A percentile compares a stretch with the other conserved stretches of the same genome.
Conservation (phyloP, 2,797 vertebrate species). For the Pangasius larnaudii region DNA sequence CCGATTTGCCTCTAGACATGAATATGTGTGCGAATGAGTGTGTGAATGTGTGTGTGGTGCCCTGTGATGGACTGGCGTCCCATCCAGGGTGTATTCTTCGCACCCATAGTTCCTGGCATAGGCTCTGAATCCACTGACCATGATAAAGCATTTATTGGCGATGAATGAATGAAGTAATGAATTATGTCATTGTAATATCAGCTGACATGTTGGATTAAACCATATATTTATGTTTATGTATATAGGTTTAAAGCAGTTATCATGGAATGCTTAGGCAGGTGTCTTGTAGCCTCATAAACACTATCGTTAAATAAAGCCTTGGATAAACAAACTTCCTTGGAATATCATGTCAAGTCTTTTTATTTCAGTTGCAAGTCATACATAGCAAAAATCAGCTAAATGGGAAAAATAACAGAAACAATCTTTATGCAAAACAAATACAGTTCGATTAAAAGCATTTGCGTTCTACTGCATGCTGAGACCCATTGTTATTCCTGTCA, state of each 20-base stretch:
- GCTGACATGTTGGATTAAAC: background rate
- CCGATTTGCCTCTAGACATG: background rate
- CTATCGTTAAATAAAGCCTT: background rate
- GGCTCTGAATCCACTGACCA: background rate
- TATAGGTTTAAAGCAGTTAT: background rate
- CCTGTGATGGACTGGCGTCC: background rate
- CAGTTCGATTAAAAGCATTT: conserved; percentile 51
- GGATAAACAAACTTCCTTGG: background rate
- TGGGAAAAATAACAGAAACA: conserved; percentile 23
- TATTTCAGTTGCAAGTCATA: background rate
- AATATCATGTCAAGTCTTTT: conserved; percentile 18
- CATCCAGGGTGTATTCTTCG: background rate
- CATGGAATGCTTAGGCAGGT: background rate
- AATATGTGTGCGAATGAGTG: background rate
- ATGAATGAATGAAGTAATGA: background rate
- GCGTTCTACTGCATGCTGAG: conserved; percentile 47
- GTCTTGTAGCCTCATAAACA: background rate
- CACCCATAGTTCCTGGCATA: background rate
- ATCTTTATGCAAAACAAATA: conserved; percentile 51
- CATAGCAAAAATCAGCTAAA: conserved; percentile 32
- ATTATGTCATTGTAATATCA: background rate
- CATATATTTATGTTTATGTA: background rate
- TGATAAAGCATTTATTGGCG: background rate
- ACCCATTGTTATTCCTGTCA: conserved; percentile 74
- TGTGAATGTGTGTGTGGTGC: background rate